Evolutionary conservation across 1,140 invertebrate species (phyloP).

Genomic region (Macrobrachium nipponense): DNA sequence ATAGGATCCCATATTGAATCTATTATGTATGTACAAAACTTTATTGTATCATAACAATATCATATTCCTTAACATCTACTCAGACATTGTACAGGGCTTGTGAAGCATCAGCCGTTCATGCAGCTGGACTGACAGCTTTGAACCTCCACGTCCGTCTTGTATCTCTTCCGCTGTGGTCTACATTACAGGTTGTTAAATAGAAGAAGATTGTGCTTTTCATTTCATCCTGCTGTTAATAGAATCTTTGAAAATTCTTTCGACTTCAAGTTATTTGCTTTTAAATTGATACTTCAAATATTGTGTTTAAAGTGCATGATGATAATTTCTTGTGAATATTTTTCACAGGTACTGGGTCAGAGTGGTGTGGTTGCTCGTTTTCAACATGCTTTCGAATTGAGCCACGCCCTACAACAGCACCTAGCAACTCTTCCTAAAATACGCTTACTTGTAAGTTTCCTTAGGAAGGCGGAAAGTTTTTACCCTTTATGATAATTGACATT

Average conservation of each 20-base stretch:
- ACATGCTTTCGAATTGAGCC: conserved; percentile 81
- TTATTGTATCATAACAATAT: no score
- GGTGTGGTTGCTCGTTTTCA: conserved; percentile 79
- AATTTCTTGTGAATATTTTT: conserved; percentile 8
- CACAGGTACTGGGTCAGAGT: conserved; percentile 76
- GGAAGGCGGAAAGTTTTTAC: background rate
- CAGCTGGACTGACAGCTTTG: conserved; percentile 61
- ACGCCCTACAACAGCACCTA: conserved; percentile 79
- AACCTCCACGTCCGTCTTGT: conserved; percentile 73
- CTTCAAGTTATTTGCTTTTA: background rate
- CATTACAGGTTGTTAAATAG: conserved; percentile 73
- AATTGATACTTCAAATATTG: background rate
- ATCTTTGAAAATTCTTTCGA: background rate
- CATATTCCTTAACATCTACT: conserved; percentile 73
- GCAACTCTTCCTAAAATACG: conserved; percentile 79
- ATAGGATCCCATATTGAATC: no score
- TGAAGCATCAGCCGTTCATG: conserved; percentile 65
- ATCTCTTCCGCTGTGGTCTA: conserved; percentile 86
- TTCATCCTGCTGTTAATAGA: background rate
- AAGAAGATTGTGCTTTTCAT: background rate
- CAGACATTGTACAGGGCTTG: conserved; percentile 71
- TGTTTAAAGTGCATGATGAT: background rate
- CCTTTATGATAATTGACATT: background rate
- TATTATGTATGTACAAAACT: no score
- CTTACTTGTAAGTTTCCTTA: conserved; percentile 76